Evolutionary conservation across 2,797 vertebrate species (phyloP).

Genomic region (Mormyrops boulengeri): DNA sequence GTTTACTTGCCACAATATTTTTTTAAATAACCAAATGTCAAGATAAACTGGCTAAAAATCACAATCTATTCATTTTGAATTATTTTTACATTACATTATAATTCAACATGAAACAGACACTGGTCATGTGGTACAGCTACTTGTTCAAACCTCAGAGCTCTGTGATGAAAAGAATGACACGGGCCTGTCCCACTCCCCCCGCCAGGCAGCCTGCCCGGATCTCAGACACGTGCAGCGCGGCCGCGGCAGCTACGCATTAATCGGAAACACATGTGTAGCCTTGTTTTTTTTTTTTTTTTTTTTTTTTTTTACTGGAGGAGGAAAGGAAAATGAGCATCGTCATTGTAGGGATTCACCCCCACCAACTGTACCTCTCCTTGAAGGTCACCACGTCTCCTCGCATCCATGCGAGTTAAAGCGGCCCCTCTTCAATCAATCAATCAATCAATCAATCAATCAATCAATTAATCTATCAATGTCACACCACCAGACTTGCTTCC

Average conservation of each 20-base stretch:
- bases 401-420: not conserved
- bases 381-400: not conserved
- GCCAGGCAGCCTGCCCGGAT: not conserved
- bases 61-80: not conserved
- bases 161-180: not conserved
- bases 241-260: not conserved
- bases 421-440: not conserved
- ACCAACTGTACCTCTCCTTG: not conserved
- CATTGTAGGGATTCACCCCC: not conserved
- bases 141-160: not conserved
- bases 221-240: not conserved
- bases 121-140: not conserved
- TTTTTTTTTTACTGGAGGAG: not conserved
- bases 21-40: not conserved
- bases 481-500: too few species aligned
- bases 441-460: not conserved
- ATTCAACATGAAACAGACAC: not conserved
- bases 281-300: too few species aligned
- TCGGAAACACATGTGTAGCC: not conserved
- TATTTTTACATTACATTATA: not conserved
- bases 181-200: not conserved
- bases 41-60: not conserved
- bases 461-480: too few species aligned
- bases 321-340: not conserved
- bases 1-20: not conserved